Evolutionary conservation across 2,888 invertebrate species (phyloP).

Genomic region (Drosophila histrio): DNA sequence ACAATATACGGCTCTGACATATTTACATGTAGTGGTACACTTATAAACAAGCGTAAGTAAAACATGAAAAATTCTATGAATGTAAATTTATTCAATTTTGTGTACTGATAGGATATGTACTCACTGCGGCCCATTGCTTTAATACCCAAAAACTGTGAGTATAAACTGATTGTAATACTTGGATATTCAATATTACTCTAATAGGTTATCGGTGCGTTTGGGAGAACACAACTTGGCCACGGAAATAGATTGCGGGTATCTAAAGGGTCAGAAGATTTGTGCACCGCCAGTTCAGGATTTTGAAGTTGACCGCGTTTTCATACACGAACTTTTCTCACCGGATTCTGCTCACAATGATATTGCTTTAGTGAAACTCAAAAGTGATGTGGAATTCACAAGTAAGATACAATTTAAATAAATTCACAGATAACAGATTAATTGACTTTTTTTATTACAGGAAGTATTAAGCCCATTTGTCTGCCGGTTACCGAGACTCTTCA

Average conservation of each 20-base stretch:
- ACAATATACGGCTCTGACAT: fast-evolving
- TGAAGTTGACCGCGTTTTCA: background rate
- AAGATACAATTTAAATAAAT: background rate
- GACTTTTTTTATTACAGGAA: background rate
- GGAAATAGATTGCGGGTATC: background rate
- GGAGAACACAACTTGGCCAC: slow-evolving; percentile 5
- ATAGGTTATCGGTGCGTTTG: slow-evolving; percentile 11
- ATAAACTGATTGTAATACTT: background rate
- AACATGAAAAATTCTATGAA: background rate
- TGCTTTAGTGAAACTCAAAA: slow-evolving; percentile 26
- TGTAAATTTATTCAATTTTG: background rate
- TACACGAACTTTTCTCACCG: slow-evolving; percentile 1
- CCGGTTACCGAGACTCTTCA: slow-evolving; percentile 22
- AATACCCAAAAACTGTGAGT: slow-evolving; percentile 12
- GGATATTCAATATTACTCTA: no score
- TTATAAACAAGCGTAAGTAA: slow-evolving; percentile 36
- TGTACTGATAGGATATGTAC: slow-evolving; percentile 23
- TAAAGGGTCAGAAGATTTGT: fast-evolving
- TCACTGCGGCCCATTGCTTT: slow-evolving; percentile 48
- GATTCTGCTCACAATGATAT: slow-evolving; percentile 6
- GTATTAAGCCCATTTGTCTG: slow-evolving; percentile 33
- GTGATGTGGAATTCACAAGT: background rate
- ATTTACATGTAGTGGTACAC: slow-evolving; percentile 25
- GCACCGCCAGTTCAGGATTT: slow-evolving; percentile 22
- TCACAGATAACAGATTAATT: background rate